Evolutionary conservation across 2,888 invertebrate species (phyloP).

Genomic region (Phorcus lineatus): DNA sequence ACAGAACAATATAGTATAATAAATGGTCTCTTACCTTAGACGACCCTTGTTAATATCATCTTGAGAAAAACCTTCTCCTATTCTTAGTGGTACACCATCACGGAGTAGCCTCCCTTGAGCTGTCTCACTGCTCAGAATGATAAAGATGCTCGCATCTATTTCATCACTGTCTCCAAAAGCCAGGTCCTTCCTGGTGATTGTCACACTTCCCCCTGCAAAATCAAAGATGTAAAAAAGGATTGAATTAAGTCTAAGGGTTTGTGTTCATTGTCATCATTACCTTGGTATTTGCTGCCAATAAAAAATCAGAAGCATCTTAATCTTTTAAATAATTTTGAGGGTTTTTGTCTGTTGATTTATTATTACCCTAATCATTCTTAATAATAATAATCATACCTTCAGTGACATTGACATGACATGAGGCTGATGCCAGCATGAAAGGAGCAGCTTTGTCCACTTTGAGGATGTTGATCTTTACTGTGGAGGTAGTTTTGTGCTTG

Average conservation of each 20-base stretch:
- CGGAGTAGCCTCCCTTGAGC: constrained; percentile 60
- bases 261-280: no score
- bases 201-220: constrained; percentile 52
- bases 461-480: constrained; percentile 54
- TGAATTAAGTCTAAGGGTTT: not conserved
- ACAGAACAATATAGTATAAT: not conserved
- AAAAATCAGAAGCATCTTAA: no score
- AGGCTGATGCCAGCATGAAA: constrained; percentile 54
- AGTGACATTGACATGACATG: constrained; percentile 56
- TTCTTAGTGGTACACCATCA: constrained; percentile 35
- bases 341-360: no score
- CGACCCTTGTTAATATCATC: constrained; percentile 60
- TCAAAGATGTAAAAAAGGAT: not conserved
- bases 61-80: constrained; percentile 62
- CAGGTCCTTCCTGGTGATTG: constrained; percentile 51
- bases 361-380: no score
- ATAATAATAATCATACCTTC: constrained; percentile 56
- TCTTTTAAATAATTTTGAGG: not conserved
- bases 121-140: constrained; percentile 49
- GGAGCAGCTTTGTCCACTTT: constrained; percentile 64
- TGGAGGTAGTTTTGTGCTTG: constrained; percentile 49
- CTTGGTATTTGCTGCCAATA: no score
- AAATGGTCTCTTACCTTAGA: constrained; percentile 52
- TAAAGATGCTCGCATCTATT: constrained; percentile 49
- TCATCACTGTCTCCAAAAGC: constrained; percentile 65